Percentiles rank a stretch among this genome's conserved stretches.
These are phyloP conservation scores for Calliopsis andreniformis DNA, from an alignment of 1,140 invertebrate species.

Conservation along the genomic window DNA sequence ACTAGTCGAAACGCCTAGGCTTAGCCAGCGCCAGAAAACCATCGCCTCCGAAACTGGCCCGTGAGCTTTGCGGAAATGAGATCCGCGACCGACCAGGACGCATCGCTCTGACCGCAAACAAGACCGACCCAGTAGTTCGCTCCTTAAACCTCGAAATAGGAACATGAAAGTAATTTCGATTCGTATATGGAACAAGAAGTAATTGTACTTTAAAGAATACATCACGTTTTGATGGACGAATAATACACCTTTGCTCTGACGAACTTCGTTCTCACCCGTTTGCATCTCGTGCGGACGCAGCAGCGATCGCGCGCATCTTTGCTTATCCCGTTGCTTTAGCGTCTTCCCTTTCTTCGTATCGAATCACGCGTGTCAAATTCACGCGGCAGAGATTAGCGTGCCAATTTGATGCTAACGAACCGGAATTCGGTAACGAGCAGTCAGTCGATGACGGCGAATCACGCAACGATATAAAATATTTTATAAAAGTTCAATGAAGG, in stretches of 20 bases:
- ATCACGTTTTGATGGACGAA: conserved; percentile 54
- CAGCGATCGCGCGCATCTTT: background rate
- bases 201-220: conserved; percentile 60
- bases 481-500: conserved; percentile 12
- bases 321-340: too few relatives aligned
- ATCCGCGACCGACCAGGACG: conserved; percentile 50
- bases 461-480: conserved; percentile 18
- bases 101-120: conserved; percentile 41
- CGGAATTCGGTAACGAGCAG: conserved; percentile 1
- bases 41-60: conserved; percentile 43
- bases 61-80: conserved; percentile 52
- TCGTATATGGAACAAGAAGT: conserved; percentile 55
- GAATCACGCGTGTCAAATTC: too few relatives aligned
- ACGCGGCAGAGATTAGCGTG: too few relatives aligned
- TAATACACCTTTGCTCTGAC: conserved; percentile 35
- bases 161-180: conserved; percentile 59
- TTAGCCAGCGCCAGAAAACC: conserved; percentile 61
- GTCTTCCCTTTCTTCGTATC: too few relatives aligned
- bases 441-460: conserved; percentile 1
- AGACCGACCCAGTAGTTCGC: conserved; percentile 20
- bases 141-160: conserved; percentile 51
- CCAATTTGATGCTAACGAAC: background rate
- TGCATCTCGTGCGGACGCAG: conserved; percentile 1
- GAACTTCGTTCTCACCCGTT: conserved; percentile 25
- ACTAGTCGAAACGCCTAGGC: conserved; percentile 73